Evolutionary conservation across 2,113 vertebrate genomes (phyloP).

Genomic region (Rhinichthys klamathensis): DNA sequence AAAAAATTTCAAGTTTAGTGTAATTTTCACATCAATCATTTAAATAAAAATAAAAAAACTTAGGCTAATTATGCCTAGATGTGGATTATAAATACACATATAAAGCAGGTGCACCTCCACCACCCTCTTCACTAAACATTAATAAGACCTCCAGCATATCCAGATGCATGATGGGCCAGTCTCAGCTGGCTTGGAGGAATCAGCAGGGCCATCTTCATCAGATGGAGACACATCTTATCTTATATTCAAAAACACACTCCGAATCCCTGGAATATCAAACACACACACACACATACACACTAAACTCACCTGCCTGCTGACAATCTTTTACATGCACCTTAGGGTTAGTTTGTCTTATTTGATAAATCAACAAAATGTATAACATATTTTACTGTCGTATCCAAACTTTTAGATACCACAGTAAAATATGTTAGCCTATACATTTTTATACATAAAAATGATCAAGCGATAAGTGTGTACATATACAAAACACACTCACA

Average conservation of each 20-base stretch:
- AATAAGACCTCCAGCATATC: constrained; percentile 5
- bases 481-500: neutral
- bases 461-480: neutral
- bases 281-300: neutral
- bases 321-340: neutral
- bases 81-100: neutral
- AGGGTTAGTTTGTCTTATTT: too few relatives aligned
- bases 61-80: too few relatives aligned
- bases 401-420: too few relatives aligned
- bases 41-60: too few relatives aligned
- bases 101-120: constrained; percentile 38
- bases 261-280: constrained; percentile 17
- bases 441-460: neutral
- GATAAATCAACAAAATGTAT: neutral
- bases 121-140: constrained; percentile 1
- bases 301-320: neutral
- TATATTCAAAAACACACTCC: constrained; percentile 41
- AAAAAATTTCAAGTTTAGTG: too few relatives aligned
- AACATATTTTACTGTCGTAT: neutral
- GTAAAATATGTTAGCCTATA: too few relatives aligned
- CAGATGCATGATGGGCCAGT: constrained; percentile 47
- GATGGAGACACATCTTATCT: constrained; percentile 16
- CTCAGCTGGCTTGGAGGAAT: constrained; percentile 43
- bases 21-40: too few relatives aligned
- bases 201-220: constrained; percentile 22